Evolutionary conservation across 2,797 vertebrate genomes (phyloP), one percentile per base, ranked within the genome.

Genomic region (Gila robusta): DNA sequence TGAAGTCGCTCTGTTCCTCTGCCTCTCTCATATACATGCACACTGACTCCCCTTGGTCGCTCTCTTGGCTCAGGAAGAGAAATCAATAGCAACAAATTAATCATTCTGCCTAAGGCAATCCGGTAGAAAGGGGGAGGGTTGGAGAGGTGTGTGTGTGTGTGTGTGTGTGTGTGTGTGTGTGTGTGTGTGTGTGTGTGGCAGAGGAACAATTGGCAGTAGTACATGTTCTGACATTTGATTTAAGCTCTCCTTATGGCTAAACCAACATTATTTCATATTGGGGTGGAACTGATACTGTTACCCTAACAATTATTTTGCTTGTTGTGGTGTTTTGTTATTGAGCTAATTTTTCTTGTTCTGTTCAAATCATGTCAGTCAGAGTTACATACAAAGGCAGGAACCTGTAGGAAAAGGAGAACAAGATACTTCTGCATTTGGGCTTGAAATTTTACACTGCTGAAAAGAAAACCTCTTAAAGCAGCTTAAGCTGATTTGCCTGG

Each of bases 61-160:
- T 89, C 93, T 91, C 91, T 94, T 87, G 91, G 92, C 91, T 92
- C 91, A 92, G 91, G 91, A 95, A 94, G 91, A 94, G 94, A 96
- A 97, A 97, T 97, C 97, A 95, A 97, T 97, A 96, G 93, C 93
- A 89, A 94, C 95, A 97, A 97, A 97, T 97, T 95, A 97, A 97
- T 96, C 95, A 97, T 96, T 94, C 92, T 93, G 93, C 93, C 91
- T 88, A 56, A 89, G 93, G 93, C 93, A 89, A 94, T 95, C 90
- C 92, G 85, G 66, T 88, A 88, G 90, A 88, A 82, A 89, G 82
- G 69, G 54, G 49, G 56, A 69, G 81, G 74, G 47, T 23, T 67
- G 67, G 52, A 69, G 35, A 67, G 32, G 76, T 79, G 74, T 69
- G 67, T 23, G 32, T 71, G 67, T 23, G 56, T 7, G 49, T 70